phyloP scores from a whole-genome alignment of 1,140 invertebrate genomes.

The Bombus cullumanus region DNA sequence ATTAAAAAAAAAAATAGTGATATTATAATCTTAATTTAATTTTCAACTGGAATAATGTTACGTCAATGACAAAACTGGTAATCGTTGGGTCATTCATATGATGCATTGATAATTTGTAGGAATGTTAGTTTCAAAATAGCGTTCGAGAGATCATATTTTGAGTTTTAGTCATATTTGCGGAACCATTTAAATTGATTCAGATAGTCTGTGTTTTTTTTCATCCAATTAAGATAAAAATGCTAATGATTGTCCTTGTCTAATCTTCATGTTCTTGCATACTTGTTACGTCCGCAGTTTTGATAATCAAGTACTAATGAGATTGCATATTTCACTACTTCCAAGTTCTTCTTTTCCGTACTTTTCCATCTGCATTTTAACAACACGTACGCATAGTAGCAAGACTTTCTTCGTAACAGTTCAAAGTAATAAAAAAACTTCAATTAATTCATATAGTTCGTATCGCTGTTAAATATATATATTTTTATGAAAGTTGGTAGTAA shows the following conservation, averaged over 20 bases:
- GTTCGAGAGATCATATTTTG: too few relatives aligned
- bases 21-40: not conserved
- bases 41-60: not conserved
- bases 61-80: accelerated
- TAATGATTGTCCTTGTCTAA: not conserved
- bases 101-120: not conserved
- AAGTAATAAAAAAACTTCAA: too few relatives aligned
- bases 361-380: not conserved
- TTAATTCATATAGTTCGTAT: too few relatives aligned
- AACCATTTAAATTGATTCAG: too few relatives aligned
- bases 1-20: too few relatives aligned
- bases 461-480: too few relatives aligned
- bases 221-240: not conserved
- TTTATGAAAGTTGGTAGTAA: too few relatives aligned
- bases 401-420: too few relatives aligned
- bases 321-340: not conserved
- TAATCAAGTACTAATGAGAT: not conserved
- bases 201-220: not conserved
- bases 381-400: not conserved
- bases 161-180: too few relatives aligned
- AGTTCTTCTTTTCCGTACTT: not conserved
- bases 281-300: not conserved
- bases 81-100: not conserved
- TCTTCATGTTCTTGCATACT: not conserved
- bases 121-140: not conserved